Conservation (phyloP, 1,140 invertebrate species). For the Notospermus geniculatus region DNA sequence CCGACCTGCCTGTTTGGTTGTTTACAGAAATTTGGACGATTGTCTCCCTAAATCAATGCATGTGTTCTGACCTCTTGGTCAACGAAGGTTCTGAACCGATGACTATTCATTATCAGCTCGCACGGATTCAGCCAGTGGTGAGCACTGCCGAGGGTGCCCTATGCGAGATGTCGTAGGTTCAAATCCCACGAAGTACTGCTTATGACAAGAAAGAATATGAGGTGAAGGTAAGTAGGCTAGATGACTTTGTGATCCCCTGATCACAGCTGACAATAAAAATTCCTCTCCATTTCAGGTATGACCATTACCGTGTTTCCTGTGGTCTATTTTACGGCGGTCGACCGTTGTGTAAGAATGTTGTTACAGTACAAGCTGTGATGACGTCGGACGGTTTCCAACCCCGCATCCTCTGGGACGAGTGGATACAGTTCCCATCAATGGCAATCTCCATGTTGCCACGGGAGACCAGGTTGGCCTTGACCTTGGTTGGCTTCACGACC, state of each 20-base stretch:
- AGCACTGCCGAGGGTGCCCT: not conserved
- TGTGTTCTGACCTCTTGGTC: too few species aligned
- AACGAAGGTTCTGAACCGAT: too few species aligned
- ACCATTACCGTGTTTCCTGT: conserved; percentile 78
- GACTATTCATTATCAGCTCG: too few species aligned
- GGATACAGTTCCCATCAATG: conserved; percentile 62
- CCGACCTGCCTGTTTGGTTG: too few species aligned
- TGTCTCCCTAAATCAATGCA: too few species aligned
- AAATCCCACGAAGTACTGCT: too few species aligned
- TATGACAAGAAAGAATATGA: not conserved
- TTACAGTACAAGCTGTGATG: conserved; percentile 41
- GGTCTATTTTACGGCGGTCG: conserved; percentile 85
- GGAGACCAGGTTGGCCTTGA: conserved; percentile 85
- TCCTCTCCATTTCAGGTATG: conserved; percentile 58
- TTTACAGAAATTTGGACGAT: too few species aligned
- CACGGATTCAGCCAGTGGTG: not conserved
- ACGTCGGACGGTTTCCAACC: conserved; percentile 70
- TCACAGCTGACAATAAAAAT: too few species aligned
- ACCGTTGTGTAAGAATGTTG: conserved; percentile 49
- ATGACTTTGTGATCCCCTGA: too few species aligned
- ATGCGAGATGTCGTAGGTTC: too few species aligned
- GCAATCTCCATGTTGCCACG: conserved; percentile 76
- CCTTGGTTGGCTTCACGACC: conserved; percentile 75
- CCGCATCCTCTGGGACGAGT: conserved; percentile 79
- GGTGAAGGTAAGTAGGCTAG: too few species aligned